Base-by-base conservation (phyloP, 1,140 invertebrate species). In the Grapholita molesta region DNA sequence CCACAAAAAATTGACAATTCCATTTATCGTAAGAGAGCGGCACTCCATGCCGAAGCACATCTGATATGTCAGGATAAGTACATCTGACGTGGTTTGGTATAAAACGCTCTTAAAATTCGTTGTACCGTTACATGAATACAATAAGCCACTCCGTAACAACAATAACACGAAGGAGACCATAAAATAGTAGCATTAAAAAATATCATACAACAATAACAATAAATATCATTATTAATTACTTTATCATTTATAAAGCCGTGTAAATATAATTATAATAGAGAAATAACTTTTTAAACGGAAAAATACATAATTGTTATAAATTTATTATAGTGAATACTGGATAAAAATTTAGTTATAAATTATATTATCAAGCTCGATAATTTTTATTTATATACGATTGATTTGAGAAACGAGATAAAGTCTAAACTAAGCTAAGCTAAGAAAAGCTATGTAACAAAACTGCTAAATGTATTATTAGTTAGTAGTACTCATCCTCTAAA, bases 111-210 rank as follows among this genome's bases (percentile, higher is more conserved):
- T 24, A 1, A 52, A 55, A 61, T 30, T 57, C 52, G 30, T 76
- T 69, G 71, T 75, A 73, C 66, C 70, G 61, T 69, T 72, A 21
- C 75, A 75, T 69, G 72, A 82, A 80, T 82, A 82, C 71, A 80
- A 74, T 82, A 70, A 82, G 84, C 72, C 72, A 72, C 73, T 77
- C 83, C 61, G 80, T 75, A 79, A 79, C 77, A 85, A 87, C 81
- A 82, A 82, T 83, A 89, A 88, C 78, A 84, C 73, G 80, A 88
- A 82, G 75, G 77, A 79, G 69, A 76, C 84, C 88, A 71, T 87
- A 87, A 91, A 87, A 89, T 79, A 88, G 79, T 83, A 79, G 80
- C 84, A 89, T 91, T 86, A 85, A 91, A 91, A 91, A 90, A 91
- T 91, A 90, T 86, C 82, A 85, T 79, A 85, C 75, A 87, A 91